These are phyloP conservation scores for Synanthedon vespiformis DNA, from an alignment of 2,888 invertebrate species.

Conservation along the genomic window DNA sequence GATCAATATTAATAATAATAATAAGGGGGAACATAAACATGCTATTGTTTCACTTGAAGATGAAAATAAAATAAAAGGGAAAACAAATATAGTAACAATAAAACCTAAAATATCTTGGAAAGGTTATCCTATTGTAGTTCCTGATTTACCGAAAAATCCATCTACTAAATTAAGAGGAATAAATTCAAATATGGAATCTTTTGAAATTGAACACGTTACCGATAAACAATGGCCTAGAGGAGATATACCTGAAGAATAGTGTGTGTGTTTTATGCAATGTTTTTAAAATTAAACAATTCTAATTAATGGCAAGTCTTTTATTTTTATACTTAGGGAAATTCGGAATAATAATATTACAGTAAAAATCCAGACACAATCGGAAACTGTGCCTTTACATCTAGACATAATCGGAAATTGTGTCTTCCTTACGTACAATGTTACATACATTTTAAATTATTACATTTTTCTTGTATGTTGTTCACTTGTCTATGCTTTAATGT, in stretches of 20 bases:
- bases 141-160: slow-evolving; percentile 8
- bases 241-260: slow-evolving; percentile 4
- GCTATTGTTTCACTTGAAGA: background rate
- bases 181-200: slow-evolving; percentile 7
- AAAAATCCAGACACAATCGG: too few relatives aligned
- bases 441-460: too few relatives aligned
- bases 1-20: too few relatives aligned
- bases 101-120: background rate
- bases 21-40: too few relatives aligned
- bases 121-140: slow-evolving; percentile 15
- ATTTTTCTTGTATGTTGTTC: background rate
- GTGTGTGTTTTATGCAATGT: too few relatives aligned
- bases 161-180: slow-evolving; percentile 7
- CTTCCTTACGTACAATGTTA: too few relatives aligned
- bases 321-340: too few relatives aligned
- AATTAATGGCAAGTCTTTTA: too few relatives aligned
- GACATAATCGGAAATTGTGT: too few relatives aligned
- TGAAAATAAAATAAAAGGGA: background rate
- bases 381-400: too few relatives aligned
- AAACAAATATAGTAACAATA: background rate
- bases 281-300: too few relatives aligned
- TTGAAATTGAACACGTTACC: slow-evolving; percentile 6
- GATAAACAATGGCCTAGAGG: slow-evolving; percentile 3
- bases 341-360: too few relatives aligned
- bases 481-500: slow-evolving; percentile 10